A percentile compares a stretch with the other conserved stretches of the same genome.
These are phyloP conservation scores for Lophura nycthemera DNA, from an alignment of 2,113 vertebrate genomes.

Conservation along the genomic window DNA sequence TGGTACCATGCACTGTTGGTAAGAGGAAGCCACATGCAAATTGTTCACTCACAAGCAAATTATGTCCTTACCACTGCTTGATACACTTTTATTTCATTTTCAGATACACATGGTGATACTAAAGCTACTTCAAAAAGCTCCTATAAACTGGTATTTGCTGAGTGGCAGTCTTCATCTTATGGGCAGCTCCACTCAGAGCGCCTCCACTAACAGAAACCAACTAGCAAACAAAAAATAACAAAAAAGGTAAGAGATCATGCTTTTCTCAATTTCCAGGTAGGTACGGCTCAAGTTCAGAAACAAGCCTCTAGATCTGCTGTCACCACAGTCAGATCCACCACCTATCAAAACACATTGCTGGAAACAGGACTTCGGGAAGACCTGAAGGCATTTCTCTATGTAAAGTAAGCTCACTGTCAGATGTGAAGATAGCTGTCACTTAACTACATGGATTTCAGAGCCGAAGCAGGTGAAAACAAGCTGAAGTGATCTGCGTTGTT, in stretches of 20 bases:
- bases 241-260: not conserved
- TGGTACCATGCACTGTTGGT: not conserved
- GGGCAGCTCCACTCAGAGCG: not conserved
- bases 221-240: not conserved
- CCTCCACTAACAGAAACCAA: not conserved
- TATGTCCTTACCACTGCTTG: not conserved
- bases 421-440: not conserved
- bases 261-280: not conserved
- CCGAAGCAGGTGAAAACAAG: not conserved
- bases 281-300: not conserved
- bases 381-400: not conserved
- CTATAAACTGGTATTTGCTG: not conserved
- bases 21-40: not conserved
- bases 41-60: not conserved
- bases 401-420: not conserved
- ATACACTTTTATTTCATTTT: not conserved
- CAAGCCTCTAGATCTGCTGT: not conserved
- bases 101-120: rapidly evolving
- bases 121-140: not conserved
- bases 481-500: not conserved
- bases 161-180: not conserved
- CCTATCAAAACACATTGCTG: not conserved
- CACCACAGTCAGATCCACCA: not conserved
- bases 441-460: not conserved
- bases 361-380: not conserved